Evolutionary conservation across 2,113 vertebrate species (phyloP).

Genomic region (Pangasianodon hypophthalmus): DNA sequence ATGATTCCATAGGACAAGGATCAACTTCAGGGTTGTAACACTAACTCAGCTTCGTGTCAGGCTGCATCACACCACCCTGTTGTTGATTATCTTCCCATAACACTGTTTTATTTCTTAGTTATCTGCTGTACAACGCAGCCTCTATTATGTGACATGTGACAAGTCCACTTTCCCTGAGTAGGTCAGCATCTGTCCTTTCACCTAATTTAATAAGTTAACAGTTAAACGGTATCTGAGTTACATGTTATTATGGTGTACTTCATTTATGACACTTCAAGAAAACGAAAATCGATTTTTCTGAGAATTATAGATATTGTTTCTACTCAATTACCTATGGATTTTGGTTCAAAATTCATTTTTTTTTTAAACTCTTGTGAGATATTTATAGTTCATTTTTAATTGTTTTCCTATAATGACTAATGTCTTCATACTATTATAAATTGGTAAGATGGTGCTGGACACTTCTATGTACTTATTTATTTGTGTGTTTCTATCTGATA

Average conservation of each 20-base stretch:
- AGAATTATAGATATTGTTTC: background rate
- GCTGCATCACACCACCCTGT: background rate
- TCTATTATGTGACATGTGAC: slow-evolving; percentile 19
- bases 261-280: slow-evolving; percentile 45
- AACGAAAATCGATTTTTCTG: background rate
- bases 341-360: background rate
- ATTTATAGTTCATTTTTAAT: background rate
- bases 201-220: slow-evolving; percentile 61
- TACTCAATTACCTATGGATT: background rate
- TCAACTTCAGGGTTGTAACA: background rate
- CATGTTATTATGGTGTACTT: slow-evolving; percentile 53
- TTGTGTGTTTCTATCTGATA: slow-evolving; percentile 71
- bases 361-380: background rate
- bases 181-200: slow-evolving; percentile 61
- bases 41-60: background rate
- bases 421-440: slow-evolving; percentile 33
- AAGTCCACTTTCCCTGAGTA: slow-evolving; percentile 35
- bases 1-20: background rate
- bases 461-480: slow-evolving; percentile 88
- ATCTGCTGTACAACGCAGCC: background rate
- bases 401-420: slow-evolving; percentile 7
- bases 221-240: slow-evolving; percentile 56
- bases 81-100: background rate
- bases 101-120: slow-evolving; percentile 1
- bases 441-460: slow-evolving; percentile 62